phyloP scores from a whole-genome alignment of 53 echinoderm and acorn worm genomes.

The Mesocentrotus franciscanus region DNA sequence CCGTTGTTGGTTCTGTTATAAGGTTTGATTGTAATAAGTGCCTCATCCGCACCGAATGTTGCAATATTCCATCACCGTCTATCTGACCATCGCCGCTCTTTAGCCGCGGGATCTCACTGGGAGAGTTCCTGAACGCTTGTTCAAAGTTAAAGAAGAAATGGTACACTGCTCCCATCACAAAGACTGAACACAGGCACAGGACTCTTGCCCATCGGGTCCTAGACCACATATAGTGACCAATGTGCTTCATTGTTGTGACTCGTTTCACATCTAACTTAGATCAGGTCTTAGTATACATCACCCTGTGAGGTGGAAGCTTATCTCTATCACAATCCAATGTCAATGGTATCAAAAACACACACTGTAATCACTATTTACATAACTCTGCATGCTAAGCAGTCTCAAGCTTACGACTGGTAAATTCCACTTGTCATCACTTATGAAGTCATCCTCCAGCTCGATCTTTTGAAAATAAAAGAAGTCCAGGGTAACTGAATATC shows the following conservation, averaged over 20 bases:
- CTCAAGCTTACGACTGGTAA: neutral
- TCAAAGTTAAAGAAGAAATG: constrained; percentile 18
- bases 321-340: neutral
- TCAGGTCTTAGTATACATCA: neutral
- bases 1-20: neutral
- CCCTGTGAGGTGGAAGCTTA: neutral
- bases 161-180: constrained; percentile 61
- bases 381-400: neutral
- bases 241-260: constrained; percentile 54
- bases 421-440: neutral
- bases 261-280: constrained; percentile 42
- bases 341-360: constrained; percentile 27
- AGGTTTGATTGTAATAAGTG: constrained; percentile 15
- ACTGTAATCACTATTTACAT: neutral
- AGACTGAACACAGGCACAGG: constrained; percentile 47
- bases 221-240: constrained; percentile 31
- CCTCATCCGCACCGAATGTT: constrained; percentile 3
- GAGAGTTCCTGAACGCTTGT: constrained; percentile 24
- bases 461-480: neutral
- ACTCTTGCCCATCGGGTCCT: constrained; percentile 61
- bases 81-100: neutral
- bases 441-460: neutral
- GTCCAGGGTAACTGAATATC: constrained; percentile 28
- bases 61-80: neutral
- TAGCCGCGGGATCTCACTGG: constrained; percentile 46